Evolutionary conservation across 2,113 vertebrate genomes (phyloP), one percentile per base, ranked within the genome.

Genomic region (Poecile atricapillus): DNA sequence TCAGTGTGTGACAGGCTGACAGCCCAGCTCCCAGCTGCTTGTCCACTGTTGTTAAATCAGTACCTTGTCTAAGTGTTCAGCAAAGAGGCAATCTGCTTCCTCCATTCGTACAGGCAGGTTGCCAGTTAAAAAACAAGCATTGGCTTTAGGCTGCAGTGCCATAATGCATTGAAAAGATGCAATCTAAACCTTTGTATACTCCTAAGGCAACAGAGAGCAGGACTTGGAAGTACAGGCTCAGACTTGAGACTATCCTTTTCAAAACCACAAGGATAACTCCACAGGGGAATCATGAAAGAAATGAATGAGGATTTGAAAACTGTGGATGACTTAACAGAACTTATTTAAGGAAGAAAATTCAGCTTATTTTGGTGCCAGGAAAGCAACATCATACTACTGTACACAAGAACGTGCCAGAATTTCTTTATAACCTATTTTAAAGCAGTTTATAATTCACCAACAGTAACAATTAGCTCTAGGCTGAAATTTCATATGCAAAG

Each of bases 1-100:
- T 99, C 98, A 99, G 98, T 97, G 97, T 98, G 98, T 99, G 99
- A 99, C 99, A 99, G 98, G 98, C 98, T 99, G 99, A 99, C 99
- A 99, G 98, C 97, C 98, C 98, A 95, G 98, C 98, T 98, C 98
- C 98, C 97, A 99, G 99, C 98, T 98, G 98, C 99, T 98, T 99
- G 99, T 99, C 99, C 98, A 98, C 98, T 98, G 98, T 98, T 97
- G 98, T 99, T 98, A 99, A 92, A 97, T 99, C 99, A 99, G 98
- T 97, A 97, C 98, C 98, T 98, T 97, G 98, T 98, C 98, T 98
- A 96, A 98, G 97, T 84, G 94, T 90, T 98, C 98, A 97, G 98
- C 98, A 98, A 98, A 98, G 98, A 98, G 98, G 98, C 98, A 98
- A 98, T 98, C 98, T 98, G 98, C 98, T 98, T 96, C 97, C 97